These are phyloP conservation scores for Lepisosteus osseus DNA, from an alignment of 2,113 vertebrate species.

Conservation along the genomic window DNA sequence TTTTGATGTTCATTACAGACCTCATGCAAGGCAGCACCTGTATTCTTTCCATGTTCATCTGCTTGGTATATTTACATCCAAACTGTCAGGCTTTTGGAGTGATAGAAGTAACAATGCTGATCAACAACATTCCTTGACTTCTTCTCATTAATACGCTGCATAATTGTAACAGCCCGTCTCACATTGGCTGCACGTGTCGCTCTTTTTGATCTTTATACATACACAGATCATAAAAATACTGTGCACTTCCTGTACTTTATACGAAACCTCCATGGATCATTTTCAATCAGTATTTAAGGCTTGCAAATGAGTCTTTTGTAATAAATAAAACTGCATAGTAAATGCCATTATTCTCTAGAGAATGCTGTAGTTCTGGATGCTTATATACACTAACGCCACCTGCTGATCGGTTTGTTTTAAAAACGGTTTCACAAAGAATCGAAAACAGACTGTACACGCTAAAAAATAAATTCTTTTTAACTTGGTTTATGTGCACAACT, in stretches of 20 bases:
- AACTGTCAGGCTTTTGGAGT: constrained; percentile 18
- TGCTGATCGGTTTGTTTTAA: constrained; percentile 29
- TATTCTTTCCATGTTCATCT: constrained; percentile 49
- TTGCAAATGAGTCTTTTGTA: constrained; percentile 21
- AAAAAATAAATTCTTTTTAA: too few relatives aligned
- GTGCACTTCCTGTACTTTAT: not conserved
- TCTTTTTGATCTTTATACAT: constrained; percentile 39
- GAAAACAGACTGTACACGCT: too few relatives aligned
- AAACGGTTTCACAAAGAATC: constrained; percentile 7
- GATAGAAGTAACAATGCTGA: constrained; percentile 24
- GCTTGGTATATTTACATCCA: constrained; percentile 66
- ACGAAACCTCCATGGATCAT: not conserved
- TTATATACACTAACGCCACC: constrained; percentile 25
- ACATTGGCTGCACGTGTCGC: constrained; percentile 31
- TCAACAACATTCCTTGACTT: constrained; percentile 19
- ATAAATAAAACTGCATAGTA: constrained; percentile 2
- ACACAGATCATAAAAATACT: not conserved
- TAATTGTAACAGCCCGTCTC: constrained; percentile 41
- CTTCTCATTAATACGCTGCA: constrained; percentile 26
- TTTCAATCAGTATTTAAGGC: not conserved
- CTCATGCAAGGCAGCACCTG: constrained; percentile 82
- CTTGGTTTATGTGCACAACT: too few relatives aligned
- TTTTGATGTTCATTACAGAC: constrained; percentile 95
- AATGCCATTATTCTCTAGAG: not conserved
- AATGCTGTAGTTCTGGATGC: constrained; percentile 15